Conservation (phyloP, 1,140 invertebrate species). For the Paramacrobiotus metropolitanus region DNA sequence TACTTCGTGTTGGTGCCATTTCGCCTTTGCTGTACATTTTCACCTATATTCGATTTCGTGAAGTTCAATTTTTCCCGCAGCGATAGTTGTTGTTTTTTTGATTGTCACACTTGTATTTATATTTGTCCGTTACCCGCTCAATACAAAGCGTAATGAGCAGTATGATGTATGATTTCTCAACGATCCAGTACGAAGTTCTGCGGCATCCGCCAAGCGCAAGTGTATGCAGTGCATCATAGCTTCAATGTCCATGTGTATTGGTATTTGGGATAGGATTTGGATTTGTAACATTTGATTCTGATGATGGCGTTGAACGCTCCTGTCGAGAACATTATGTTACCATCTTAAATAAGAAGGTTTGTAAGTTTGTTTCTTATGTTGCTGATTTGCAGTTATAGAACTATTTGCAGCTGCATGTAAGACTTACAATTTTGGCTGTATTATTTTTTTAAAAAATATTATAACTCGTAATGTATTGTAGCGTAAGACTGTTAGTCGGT, state of each 20-base stretch:
- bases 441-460: background rate
- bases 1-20: too few species aligned
- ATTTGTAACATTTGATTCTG: conserved; percentile 5
- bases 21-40: too few species aligned
- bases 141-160: background rate
- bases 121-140: background rate
- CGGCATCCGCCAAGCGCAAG: background rate
- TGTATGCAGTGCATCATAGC: background rate
- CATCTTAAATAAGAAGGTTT: conserved; percentile 3
- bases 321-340: background rate
- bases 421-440: background rate
- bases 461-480: background rate
- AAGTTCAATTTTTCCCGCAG: too few species aligned
- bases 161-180: background rate
- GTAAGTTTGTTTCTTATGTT: too few species aligned
- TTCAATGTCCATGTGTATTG: background rate
- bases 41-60: too few species aligned
- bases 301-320: background rate
- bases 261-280: background rate
- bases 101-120: background rate
- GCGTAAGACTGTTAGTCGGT: background rate
- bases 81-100: too few species aligned
- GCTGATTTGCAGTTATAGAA: too few species aligned
- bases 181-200: too few species aligned
- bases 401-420: background rate